A percentile compares a stretch with the other conserved stretches of the same genome.
Evolutionary conservation across 1,140 invertebrate species (phyloP).

Genomic region (Leptinotarsa undecemlineata): DNA sequence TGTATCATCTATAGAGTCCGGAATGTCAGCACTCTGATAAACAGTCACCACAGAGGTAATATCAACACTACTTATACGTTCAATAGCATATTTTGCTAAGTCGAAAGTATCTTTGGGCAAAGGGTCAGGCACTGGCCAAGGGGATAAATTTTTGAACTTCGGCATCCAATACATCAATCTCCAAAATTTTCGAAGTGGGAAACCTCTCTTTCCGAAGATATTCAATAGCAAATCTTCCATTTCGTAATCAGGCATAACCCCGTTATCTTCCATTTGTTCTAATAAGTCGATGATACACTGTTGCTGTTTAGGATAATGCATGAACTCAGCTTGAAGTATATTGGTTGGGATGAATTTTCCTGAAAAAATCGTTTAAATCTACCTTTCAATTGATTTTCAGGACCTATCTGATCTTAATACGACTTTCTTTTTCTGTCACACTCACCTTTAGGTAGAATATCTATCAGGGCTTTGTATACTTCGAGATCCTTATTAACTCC

Average conservation of each 20-base stretch:
- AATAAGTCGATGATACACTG: constrained; percentile 85
- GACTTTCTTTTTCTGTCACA: no score
- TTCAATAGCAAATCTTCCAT: constrained; percentile 80
- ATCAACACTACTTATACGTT: constrained; percentile 88
- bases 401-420: no score
- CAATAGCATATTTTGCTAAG: constrained; percentile 83
- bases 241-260: constrained; percentile 89
- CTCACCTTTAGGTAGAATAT: constrained; percentile 87
- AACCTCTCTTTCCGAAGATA: constrained; percentile 80
- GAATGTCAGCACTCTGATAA: constrained; percentile 71
- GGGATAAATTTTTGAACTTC: constrained; percentile 90
- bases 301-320: constrained; percentile 95
- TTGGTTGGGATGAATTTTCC: constrained; percentile 78
- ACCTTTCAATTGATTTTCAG: neutral
- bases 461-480: constrained; percentile 86
- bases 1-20: constrained; percentile 83
- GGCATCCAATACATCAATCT: constrained; percentile 99
- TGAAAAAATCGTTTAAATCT: neutral
- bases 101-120: constrained; percentile 75
- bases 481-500: constrained; percentile 88
- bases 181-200: constrained; percentile 81
- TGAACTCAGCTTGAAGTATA: constrained; percentile 81
- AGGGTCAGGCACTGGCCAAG: constrained; percentile 81
- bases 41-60: constrained; percentile 70
- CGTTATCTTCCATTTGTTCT: constrained; percentile 88